Conservation (phyloP, 1,140 invertebrate species). For the Drosophila simulans region DNA sequence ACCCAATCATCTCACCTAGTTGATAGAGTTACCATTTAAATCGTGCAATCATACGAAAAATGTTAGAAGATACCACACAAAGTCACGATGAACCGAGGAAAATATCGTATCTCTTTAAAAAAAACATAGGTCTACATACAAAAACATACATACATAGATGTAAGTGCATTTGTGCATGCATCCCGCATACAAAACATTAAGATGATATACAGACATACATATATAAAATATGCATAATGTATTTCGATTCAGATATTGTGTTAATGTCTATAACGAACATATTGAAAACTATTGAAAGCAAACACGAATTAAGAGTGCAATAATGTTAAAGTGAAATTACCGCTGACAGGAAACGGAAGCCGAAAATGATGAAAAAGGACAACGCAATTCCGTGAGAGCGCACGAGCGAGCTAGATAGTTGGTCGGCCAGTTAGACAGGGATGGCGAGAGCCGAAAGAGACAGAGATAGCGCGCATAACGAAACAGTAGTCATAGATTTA, state of each 20-base stretch:
- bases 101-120: conserved; percentile 17
- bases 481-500: conserved; percentile 54
- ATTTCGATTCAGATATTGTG: conserved; percentile 65
- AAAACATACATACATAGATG: conserved; percentile 18
- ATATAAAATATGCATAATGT: conserved; percentile 49
- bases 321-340: conserved; percentile 9
- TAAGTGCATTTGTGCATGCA: conserved; percentile 13
- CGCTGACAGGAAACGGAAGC: conserved; percentile 35
- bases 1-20: conserved; percentile 26
- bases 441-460: not conserved
- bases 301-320: conserved; percentile 43
- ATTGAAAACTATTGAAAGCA: conserved; percentile 23
- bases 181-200: conserved; percentile 13
- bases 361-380: conserved; percentile 24
- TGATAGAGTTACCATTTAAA: conserved; percentile 12
- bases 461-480: conserved; percentile 50
- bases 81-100: conserved; percentile 2
- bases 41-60: not conserved
- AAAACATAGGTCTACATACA: conserved; percentile 14
- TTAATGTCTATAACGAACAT: conserved; percentile 57
- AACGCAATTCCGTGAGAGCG: conserved; percentile 52
- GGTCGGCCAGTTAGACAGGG: conserved; percentile 51
- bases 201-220: conserved; percentile 22
- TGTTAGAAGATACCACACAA: conserved; percentile 23
- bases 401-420: conserved; percentile 55